Evolutionary conservation across 2,113 vertebrate genomes (phyloP).

Genomic region (Vulpes lagopus): DNA sequence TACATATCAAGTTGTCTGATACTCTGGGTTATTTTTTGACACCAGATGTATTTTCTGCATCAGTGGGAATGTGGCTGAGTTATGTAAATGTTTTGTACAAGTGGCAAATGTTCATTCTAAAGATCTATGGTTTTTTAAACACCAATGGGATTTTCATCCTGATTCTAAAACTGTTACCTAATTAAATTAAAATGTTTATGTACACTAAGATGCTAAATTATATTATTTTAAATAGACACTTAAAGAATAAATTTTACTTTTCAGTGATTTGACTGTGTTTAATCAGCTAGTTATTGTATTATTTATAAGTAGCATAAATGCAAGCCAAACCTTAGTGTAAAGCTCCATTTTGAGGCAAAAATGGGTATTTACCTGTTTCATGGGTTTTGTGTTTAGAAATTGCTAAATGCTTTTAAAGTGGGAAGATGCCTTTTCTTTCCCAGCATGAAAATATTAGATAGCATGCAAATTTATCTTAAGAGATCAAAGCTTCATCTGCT

Average conservation of each 20-base stretch:
- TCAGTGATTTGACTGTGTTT: background rate
- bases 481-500: slow-evolving; percentile 15
- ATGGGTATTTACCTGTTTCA: background rate
- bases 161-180: background rate
- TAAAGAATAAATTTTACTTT: background rate
- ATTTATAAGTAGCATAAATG: background rate
- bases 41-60: background rate
- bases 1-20: background rate
- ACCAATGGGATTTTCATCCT: background rate
- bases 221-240: slow-evolving; percentile 27
- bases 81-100: background rate
- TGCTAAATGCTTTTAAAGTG: background rate
- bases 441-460: slow-evolving; percentile 27
- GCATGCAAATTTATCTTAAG: background rate
- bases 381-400: background rate
- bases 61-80: background rate
- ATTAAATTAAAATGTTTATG: background rate
- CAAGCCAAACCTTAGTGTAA: background rate
- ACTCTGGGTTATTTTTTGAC: background rate
- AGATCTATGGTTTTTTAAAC: background rate
- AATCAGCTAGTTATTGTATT: background rate
- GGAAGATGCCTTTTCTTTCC: background rate
- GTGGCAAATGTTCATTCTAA: background rate
- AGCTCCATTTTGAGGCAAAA: background rate
- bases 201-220: background rate